Conservation (phyloP, 2,797 vertebrate species). For the Chelon auratus region DNA sequence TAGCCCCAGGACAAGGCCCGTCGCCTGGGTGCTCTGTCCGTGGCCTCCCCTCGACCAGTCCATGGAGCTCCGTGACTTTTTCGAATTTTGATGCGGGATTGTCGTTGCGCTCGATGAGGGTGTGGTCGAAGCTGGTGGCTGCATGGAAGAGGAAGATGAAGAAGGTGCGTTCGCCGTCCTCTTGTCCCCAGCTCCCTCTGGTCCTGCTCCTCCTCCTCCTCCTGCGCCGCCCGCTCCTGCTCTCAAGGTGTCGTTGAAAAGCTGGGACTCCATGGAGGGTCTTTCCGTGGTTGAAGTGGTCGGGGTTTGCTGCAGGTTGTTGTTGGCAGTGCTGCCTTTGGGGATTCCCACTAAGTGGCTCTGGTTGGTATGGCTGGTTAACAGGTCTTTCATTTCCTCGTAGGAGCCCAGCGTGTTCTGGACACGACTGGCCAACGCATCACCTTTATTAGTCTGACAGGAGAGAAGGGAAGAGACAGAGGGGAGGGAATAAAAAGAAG, state of each 20-base stretch:
- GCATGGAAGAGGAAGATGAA: constrained; percentile 85
- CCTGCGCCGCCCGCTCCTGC: constrained; percentile 63
- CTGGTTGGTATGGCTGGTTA: constrained; percentile 95
- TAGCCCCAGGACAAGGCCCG: constrained; percentile 61
- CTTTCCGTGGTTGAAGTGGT: constrained; percentile 58
- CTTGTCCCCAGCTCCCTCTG: constrained; percentile 57
- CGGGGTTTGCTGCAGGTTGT: constrained; percentile 85
- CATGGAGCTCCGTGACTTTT: constrained; percentile 87
- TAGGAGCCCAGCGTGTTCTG: constrained; percentile 96
- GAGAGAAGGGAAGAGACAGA: constrained; percentile 31
- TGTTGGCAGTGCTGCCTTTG: constrained; percentile 76
- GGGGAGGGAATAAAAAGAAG: constrained; percentile 39
- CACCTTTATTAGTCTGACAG: constrained; percentile 92
- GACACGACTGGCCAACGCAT: constrained; percentile 93
- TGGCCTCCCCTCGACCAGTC: constrained; percentile 90
- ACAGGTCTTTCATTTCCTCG: constrained; percentile 95
- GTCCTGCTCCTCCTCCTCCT: constrained; percentile 37
- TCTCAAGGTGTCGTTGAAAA: constrained; percentile 88
- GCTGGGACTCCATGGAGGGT: constrained; percentile 81
- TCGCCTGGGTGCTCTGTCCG: constrained; percentile 66
- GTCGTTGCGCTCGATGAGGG: constrained; percentile 61
- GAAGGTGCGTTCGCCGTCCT: constrained; percentile 60
- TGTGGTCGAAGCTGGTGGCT: constrained; percentile 84
- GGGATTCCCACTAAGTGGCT: constrained; percentile 97
- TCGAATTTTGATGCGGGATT: constrained; percentile 84